phyloP scores from a whole-genome alignment of 2,113 vertebrate species.

The Saccopteryx bilineata region DNA sequence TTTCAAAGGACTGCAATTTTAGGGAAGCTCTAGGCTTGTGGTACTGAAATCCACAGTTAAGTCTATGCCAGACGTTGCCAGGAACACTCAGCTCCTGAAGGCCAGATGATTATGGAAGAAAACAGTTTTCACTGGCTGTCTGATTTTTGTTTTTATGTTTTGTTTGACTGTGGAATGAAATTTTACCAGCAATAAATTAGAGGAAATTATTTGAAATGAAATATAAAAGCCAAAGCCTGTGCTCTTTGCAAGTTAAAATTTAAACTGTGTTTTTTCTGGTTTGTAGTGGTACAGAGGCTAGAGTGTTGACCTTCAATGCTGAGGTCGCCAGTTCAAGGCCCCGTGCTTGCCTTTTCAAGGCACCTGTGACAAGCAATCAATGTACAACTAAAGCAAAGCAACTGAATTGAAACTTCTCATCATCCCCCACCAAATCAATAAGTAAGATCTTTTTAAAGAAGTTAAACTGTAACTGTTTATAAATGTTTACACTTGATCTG shows the following conservation, averaged over 20 bases:
- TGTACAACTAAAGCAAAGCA: no score
- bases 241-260: background rate
- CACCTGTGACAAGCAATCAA: no score
- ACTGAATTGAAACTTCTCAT: no score
- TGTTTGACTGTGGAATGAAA: background rate
- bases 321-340: no score
- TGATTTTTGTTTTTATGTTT: background rate
- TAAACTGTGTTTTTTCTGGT: no score
- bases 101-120: background rate
- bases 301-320: no score
- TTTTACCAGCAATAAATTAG: background rate
- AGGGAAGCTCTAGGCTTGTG: background rate
- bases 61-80: background rate
- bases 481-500: background rate
- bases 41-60: background rate
- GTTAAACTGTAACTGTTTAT: background rate
- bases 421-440: no score
- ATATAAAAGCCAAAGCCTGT: background rate
- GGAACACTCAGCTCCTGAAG: background rate
- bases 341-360: no score
- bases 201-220: background rate
- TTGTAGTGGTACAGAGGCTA: no score
- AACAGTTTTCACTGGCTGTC: background rate
- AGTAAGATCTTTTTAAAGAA: no score
- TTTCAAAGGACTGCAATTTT: background rate